Evolutionary conservation across 2,888 invertebrate genomes (phyloP), one percentile per base, ranked within the genome.

Genomic region (Polydrusus pterygomalis): DNA sequence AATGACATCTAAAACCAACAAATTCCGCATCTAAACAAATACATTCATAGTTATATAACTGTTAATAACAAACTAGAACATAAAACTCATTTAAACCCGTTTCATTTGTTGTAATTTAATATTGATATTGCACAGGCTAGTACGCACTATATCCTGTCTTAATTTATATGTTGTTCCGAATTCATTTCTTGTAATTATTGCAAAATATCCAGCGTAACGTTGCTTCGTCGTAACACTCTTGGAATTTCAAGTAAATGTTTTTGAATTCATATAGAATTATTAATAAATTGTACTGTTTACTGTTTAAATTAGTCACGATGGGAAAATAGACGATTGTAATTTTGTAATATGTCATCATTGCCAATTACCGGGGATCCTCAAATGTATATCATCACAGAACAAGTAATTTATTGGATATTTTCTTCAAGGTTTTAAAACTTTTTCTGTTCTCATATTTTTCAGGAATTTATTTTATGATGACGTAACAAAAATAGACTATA

Each of bases 131-230:
- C 7, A 34, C 38, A 60, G 38, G 58, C 58, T 60, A 38, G 11
- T 38, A 60, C 58, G 58, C 58, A 38, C 58, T 60, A 60, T 17
- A 60, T 60, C 38, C 58, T 60, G 17, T 38, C 38, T 60, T 60
- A 60, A 60, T 34, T n/a, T n/a, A 13, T 58, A 38, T 17, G n/a
- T 7, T 38, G 17, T 60, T 60, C 38, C 38, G 40, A 38, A 38
- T 38, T 38, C 17, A 10, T 38, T 60, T 60, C 58, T 38, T 18
- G 30, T 60, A 40, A 60, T 38, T 9, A 38, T 60, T 60, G 30
- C 58, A 15, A 54, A 38, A 38, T 38, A 34, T 60, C 30, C n/a
- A 60, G 11, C 30, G 15, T 25, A 34, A 34, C 56, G 13, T 25
- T 25, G 25, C n/a, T n/a, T n/a, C 25, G 25, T 60, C 18, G 38